Percentiles rank a stretch among this genome's conserved stretches.
phyloP scores from a whole-genome alignment of 2,113 vertebrate species.

The Ciconia boyciana region DNA sequence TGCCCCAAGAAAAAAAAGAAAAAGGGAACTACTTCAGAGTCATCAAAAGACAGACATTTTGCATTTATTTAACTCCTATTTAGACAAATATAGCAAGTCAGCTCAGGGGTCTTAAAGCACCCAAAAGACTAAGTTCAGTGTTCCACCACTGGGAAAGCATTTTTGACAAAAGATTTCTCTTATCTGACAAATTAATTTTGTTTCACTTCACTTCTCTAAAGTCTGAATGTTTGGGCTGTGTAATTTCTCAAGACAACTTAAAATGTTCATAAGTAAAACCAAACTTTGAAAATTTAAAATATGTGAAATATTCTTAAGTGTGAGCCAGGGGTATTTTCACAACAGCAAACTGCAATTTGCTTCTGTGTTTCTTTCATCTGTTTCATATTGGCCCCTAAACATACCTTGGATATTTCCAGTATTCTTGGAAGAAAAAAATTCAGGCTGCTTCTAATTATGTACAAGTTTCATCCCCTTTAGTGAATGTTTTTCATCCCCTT shows the following conservation, averaged over 20 bases:
- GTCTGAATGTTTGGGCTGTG: not conserved
- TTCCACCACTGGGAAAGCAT: not conserved
- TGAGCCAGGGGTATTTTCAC: not conserved
- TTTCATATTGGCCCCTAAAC: not conserved
- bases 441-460: not conserved
- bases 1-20: constrained; percentile 11
- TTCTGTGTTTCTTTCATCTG: not conserved
- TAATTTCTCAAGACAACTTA: constrained; percentile 4
- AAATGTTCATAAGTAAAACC: not conserved
- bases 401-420: not conserved
- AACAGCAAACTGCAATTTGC: not conserved
- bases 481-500: not conserved
- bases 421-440: not conserved
- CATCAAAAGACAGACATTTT: not conserved
- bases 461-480: not conserved
- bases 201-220: not conserved
- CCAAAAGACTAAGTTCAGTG: not conserved
- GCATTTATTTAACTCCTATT: not conserved
- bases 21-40: not conserved
- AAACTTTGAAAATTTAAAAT: not conserved
- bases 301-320: not conserved
- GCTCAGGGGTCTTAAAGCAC: not conserved
- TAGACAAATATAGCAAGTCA: not conserved
- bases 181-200: not conserved
- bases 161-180: not conserved